These are phyloP conservation scores for Odontomachus brunneus DNA, from an alignment of 1,140 invertebrate species.

Conservation along the genomic window DNA sequence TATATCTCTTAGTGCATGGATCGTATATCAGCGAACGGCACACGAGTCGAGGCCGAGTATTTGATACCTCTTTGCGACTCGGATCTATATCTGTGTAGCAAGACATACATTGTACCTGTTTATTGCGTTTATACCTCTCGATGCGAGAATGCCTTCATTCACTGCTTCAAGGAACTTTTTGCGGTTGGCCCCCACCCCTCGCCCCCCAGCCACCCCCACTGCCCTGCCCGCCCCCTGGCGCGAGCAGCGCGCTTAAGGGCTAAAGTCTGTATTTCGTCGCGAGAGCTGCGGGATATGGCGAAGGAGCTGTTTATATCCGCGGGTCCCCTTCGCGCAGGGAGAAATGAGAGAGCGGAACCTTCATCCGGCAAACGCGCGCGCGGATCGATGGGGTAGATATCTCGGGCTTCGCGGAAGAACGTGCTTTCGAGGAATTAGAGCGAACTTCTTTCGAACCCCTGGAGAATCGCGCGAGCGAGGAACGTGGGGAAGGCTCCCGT, in stretches of 20 bases:
- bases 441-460: neutral
- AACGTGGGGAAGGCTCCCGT: too few relatives aligned
- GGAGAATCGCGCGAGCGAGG: too few relatives aligned
- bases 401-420: conserved; percentile 12
- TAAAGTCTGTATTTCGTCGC: conserved; percentile 23
- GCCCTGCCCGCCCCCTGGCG: too few relatives aligned
- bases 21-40: conserved; percentile 60
- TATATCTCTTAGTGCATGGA: conserved; percentile 72
- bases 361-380: conserved; percentile 19
- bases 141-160: conserved; percentile 66
- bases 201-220: too few relatives aligned
- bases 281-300: conserved; percentile 45
- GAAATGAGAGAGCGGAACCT: neutral
- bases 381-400: conserved; percentile 44
- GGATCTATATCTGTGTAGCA: conserved; percentile 68
- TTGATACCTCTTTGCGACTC: conserved; percentile 53
- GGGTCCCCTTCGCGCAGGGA: neutral
- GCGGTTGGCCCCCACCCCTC: conserved; percentile 11
- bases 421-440: conserved; percentile 27
- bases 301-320: conserved; percentile 37
- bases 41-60: conserved; percentile 49
- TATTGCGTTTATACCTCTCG: conserved; percentile 53
- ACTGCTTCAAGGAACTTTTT: conserved; percentile 57
- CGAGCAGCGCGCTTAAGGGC: too few relatives aligned
- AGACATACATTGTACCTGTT: conserved; percentile 63